Conservation (phyloP, 2,797 vertebrate genomes). For the Gallinago nigripennis region DNA sequence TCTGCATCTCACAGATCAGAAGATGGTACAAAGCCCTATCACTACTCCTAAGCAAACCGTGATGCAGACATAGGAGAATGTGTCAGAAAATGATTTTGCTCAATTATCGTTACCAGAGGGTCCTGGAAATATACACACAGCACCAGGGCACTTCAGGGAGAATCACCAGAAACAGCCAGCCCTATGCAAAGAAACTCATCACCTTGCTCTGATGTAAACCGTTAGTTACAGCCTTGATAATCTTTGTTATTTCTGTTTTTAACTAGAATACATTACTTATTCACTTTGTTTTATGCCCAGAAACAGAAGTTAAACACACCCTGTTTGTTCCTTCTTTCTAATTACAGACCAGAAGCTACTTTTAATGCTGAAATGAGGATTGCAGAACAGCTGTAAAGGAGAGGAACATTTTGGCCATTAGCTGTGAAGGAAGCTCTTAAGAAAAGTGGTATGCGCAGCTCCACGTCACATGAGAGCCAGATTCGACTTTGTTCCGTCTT, state of each 20-base stretch:
- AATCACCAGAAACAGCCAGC: not conserved
- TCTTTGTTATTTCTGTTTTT: not conserved
- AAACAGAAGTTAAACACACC: not conserved
- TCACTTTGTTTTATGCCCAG: not conserved
- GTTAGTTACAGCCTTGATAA: not conserved
- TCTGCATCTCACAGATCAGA: not conserved
- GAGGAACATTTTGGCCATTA: not conserved
- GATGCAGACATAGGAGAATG: not conserved
- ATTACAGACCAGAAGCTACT: not conserved
- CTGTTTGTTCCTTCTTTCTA: not conserved
- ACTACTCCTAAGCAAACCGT: not conserved
- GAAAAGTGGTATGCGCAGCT: not conserved
- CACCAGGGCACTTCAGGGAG: not conserved
- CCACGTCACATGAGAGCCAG: not conserved
- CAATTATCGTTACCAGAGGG: not conserved
- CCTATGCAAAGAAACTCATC: not conserved
- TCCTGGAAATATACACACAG: accelerated
- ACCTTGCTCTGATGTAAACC: not conserved
- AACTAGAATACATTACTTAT: not conserved
- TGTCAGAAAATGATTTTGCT: not conserved
- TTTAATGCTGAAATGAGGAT: not conserved
- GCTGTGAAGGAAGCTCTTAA: not conserved
- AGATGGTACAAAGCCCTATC: not conserved
- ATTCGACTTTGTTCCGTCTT: not conserved
- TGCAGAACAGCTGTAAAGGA: not conserved